phyloP scores from a whole-genome alignment of 2,888 invertebrate species.

The Aethes cnicana region DNA sequence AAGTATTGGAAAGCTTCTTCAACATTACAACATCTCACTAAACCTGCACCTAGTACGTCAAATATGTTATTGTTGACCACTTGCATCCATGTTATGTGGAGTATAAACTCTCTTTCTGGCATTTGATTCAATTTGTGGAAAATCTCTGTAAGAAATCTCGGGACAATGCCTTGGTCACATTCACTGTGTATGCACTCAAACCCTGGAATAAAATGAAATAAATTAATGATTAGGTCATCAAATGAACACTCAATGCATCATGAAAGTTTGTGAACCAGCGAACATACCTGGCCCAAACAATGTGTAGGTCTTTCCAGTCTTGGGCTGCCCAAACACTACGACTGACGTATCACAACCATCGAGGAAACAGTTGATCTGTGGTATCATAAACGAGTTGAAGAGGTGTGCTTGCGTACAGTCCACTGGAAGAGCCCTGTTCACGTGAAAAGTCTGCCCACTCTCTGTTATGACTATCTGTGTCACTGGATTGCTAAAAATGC shows the following conservation, averaged over 20 bases:
- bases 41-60: slow-evolving; percentile 81
- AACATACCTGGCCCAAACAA: slow-evolving; percentile 85
- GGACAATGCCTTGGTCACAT: slow-evolving; percentile 87
- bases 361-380: slow-evolving; percentile 85
- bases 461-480: slow-evolving; percentile 83
- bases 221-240: too few relatives aligned
- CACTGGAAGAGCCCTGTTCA: slow-evolving; percentile 77
- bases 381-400: slow-evolving; percentile 85
- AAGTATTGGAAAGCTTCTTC: slow-evolving; percentile 87
- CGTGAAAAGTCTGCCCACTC: slow-evolving; percentile 82
- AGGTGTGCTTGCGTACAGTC: slow-evolving; percentile 85
- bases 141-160: slow-evolving; percentile 87
- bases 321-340: slow-evolving; percentile 85
- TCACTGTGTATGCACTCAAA: slow-evolving; percentile 83
- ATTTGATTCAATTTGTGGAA: slow-evolving; percentile 85
- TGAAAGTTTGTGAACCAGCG: too few relatives aligned
- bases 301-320: slow-evolving; percentile 88
- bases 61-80: slow-evolving; percentile 85
- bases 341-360: slow-evolving; percentile 90
- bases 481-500: slow-evolving; percentile 82
- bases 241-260: too few relatives aligned
- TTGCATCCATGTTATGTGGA: slow-evolving; percentile 89
- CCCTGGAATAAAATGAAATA: slow-evolving; percentile 51
- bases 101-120: slow-evolving; percentile 84
- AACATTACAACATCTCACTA: slow-evolving; percentile 84